These are phyloP conservation scores for Drosophila birchii DNA, from an alignment of 2,888 invertebrate species.

Conservation along the genomic window DNA sequence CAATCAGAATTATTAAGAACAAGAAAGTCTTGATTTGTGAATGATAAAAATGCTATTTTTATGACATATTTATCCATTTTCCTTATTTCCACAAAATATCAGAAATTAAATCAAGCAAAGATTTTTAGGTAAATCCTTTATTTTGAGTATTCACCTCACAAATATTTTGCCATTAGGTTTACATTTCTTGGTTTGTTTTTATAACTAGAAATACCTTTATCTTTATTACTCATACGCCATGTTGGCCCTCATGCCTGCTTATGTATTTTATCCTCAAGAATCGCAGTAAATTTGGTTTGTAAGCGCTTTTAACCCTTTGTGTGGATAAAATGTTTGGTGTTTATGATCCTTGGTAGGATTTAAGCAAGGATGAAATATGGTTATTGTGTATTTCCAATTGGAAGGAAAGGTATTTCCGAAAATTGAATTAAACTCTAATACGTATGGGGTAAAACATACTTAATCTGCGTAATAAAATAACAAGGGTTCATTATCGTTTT, in stretches of 20 bases:
- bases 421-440: not conserved
- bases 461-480: no score
- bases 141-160: not conserved
- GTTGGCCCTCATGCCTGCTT: not conserved
- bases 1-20: not conserved
- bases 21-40: not conserved
- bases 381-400: not conserved
- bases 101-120: no score
- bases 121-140: not conserved
- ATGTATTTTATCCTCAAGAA: not conserved
- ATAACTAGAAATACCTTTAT: not conserved
- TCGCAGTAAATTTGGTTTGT: constrained; percentile 7
- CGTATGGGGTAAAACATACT: not conserved
- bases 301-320: constrained; percentile 6
- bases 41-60: not conserved
- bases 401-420: not conserved
- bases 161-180: not conserved
- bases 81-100: not conserved
- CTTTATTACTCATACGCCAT: constrained; percentile 15
- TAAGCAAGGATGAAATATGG: not conserved
- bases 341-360: no score
- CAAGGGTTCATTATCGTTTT: not conserved
- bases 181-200: not conserved
- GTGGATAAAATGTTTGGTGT: constrained; percentile 2
- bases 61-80: not conserved